Evolutionary conservation across 2,113 vertebrate genomes (phyloP), one percentile per base, ranked within the genome.

Genomic region (Phrynosoma platyrhinos): DNA sequence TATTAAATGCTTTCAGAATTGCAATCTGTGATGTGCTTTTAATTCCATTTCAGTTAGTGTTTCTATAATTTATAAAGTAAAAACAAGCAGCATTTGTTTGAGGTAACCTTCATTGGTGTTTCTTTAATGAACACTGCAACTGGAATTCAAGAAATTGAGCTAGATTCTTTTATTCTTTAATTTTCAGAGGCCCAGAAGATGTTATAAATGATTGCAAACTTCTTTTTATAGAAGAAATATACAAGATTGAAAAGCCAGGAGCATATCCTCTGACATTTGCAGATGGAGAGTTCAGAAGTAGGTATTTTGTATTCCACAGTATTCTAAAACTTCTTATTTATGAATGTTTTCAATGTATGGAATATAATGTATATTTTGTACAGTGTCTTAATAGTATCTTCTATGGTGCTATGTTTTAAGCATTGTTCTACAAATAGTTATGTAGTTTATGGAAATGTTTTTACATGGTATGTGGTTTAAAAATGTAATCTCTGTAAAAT

Each of bases 211-310:
- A 99, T 91, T 99, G 98, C 95, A 99, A 98, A 94, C 96, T 99
- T 93, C 94, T 97, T 87, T 99, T 98, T 94, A 92, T 98, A 95
- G 98, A 99, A 93, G 99, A 99, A 97, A 97, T 99, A 94, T 99
- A 99, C 97, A 98, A 98, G 95, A 96, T 99, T 90, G 99, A 99
- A 96, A 98, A 97, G 87, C 98, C 98, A 87, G 99, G 99, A 96
- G 97, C 97, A 25, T 97, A 97, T 85, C 96, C 98, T 1, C 95
- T 99, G 87, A 98, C 98, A 25, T 95, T 97, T 92, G 97, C 97
- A 58, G 98, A 99, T 89, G 99, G 99, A 96, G 98, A 98, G 87
- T 99, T 98, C 95, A 98, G 98, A 98, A 98, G 99, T 99, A 97
- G 87, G 96, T 5, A 93, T 92, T 93, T 95, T 89, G 55, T 8